phyloP scores from a whole-genome alignment of 2,797 vertebrate species.

The Lutjanus campechanus region DNA sequence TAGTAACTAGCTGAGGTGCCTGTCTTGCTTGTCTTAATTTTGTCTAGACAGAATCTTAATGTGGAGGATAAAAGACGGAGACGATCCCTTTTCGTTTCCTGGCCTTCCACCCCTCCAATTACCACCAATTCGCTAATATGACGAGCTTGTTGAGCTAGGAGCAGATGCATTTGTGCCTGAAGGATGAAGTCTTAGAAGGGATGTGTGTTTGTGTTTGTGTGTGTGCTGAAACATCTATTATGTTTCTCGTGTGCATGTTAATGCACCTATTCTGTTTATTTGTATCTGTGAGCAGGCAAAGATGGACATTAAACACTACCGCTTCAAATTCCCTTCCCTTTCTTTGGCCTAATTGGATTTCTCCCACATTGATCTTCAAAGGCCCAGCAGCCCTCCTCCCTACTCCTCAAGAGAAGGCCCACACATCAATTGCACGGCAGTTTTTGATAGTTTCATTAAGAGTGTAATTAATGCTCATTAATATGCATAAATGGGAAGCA shows the following conservation, averaged over 20 bases:
- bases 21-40: slow-evolving; percentile 60
- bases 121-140: slow-evolving; percentile 56
- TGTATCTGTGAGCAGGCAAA: slow-evolving; percentile 51
- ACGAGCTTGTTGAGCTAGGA: slow-evolving; percentile 75
- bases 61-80: slow-evolving; percentile 58
- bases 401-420: slow-evolving; percentile 77
- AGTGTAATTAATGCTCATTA: slow-evolving; percentile 89
- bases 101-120: slow-evolving; percentile 59
- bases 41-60: slow-evolving; percentile 72
- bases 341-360: slow-evolving; percentile 88
- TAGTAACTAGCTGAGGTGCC: slow-evolving; percentile 45
- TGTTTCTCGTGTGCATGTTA: slow-evolving; percentile 52
- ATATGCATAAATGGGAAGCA: slow-evolving; percentile 85
- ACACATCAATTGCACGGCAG: slow-evolving; percentile 82
- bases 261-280: slow-evolving; percentile 64
- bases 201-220: slow-evolving; percentile 21
- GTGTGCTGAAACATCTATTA: slow-evolving; percentile 41
- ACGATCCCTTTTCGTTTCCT: slow-evolving; percentile 43
- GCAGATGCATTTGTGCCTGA: slow-evolving; percentile 73
- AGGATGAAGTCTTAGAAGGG: slow-evolving; percentile 59
- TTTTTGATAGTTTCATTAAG: slow-evolving; percentile 89
- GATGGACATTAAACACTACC: slow-evolving; percentile 77
- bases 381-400: slow-evolving; percentile 68
- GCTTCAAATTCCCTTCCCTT: slow-evolving; percentile 80
- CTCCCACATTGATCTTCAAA: slow-evolving; percentile 88